phyloP scores from a whole-genome alignment of 64 coral and sea anemone species.

The Porites lutea region DNA sequence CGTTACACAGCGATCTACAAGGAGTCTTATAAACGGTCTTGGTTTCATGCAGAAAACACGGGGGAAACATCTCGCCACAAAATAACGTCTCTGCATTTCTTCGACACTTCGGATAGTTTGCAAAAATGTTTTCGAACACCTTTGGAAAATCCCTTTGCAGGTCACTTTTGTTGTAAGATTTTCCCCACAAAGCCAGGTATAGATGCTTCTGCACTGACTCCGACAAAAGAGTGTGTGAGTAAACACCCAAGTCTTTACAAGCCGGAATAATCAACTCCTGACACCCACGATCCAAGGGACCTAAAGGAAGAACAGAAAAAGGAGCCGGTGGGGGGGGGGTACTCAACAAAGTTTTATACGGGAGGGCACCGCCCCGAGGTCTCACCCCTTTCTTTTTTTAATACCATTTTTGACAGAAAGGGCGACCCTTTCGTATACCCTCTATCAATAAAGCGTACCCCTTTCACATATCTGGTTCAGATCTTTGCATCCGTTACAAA shows the following conservation, averaged over 20 bases:
- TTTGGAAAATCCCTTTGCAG: neutral
- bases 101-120: constrained; percentile 39
- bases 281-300: constrained; percentile 34
- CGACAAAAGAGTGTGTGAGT: neutral
- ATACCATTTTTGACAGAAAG: too few relatives aligned
- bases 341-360: too few relatives aligned
- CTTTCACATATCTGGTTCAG: too few relatives aligned
- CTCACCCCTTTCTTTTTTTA: too few relatives aligned
- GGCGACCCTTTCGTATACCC: too few relatives aligned
- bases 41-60: constrained; percentile 55
- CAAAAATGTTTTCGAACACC: neutral
- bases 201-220: constrained; percentile 17
- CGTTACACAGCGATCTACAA: constrained; percentile 28
- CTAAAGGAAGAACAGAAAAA: neutral
- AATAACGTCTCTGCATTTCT: constrained; percentile 35
- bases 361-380: too few relatives aligned
- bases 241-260: constrained; percentile 16
- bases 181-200: neutral
- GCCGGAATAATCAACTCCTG: constrained; percentile 37
- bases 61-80: constrained; percentile 63
- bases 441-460: too few relatives aligned
- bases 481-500: too few relatives aligned
- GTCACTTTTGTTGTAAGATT: neutral
- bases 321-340: neutral
- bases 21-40: neutral